Evolutionary conservation across 2,113 vertebrate species (phyloP).

Genomic region (Datnioides undecimradiatus): DNA sequence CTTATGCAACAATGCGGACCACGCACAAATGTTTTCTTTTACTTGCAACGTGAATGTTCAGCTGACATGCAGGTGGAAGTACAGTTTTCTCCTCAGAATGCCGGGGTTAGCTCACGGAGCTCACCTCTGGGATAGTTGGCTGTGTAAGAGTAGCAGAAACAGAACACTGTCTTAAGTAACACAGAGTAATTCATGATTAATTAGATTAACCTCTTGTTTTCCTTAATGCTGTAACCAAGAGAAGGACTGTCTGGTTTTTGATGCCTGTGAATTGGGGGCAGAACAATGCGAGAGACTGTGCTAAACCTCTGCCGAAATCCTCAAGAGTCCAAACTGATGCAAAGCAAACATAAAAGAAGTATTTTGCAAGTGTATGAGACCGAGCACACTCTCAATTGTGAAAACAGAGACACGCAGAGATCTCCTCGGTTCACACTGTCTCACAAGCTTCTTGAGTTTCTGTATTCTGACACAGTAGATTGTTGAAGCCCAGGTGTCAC

Average conservation of each 20-base stretch:
- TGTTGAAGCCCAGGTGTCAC: constrained; percentile 30
- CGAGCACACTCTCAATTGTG: constrained; percentile 43
- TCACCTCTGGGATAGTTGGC: constrained; percentile 8
- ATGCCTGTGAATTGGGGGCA: background rate
- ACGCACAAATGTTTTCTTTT: background rate
- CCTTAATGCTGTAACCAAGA: background rate
- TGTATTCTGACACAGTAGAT: constrained; percentile 40
- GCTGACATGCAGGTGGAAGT: background rate
- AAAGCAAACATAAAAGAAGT: constrained; percentile 63
- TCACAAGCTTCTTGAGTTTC: constrained; percentile 71
- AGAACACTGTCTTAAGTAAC: constrained; percentile 21
- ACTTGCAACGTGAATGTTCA: background rate
- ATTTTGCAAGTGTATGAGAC: constrained; percentile 64
- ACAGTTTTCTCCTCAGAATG: background rate
- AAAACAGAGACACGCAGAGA: constrained; percentile 67
- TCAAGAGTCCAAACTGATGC: constrained; percentile 55
- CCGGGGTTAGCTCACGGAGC: constrained; percentile 1
- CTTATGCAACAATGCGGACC: background rate
- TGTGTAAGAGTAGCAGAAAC: constrained; percentile 18
- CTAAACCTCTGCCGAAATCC: constrained; percentile 26
- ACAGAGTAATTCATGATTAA: constrained; percentile 41
- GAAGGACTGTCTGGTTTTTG: constrained; percentile 16
- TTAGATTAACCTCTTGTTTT: constrained; percentile 31
- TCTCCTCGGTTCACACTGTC: constrained; percentile 29
- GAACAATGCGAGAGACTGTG: constrained; percentile 6